Evolutionary conservation across 2,113 vertebrate species (phyloP), one percentile per base, ranked within the genome.

Genomic region (Prunella himalayana): DNA sequence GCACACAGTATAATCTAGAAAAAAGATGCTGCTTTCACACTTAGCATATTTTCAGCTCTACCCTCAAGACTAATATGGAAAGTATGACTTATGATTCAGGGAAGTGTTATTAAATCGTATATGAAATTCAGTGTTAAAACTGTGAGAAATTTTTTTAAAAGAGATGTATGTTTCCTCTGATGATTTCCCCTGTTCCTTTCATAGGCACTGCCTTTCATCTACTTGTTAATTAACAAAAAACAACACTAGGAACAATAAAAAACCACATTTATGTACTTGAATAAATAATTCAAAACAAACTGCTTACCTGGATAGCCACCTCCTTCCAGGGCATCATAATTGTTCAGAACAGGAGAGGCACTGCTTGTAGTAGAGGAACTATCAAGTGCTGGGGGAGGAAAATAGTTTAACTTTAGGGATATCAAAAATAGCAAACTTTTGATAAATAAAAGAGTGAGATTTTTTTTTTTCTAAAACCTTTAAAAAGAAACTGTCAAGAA

Each of bases 361-460:
- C 99, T 99, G 97, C 98, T 99, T 11, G 98, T 98, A 75, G 99
- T 99, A 64, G 99, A 99, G 13, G 99, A 99, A n/a, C 98, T 99
- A 95, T 99, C 99, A 49, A 98, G 98, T 50, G 99, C 99, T 99
- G 88, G 15, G 28, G 72, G 19, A 96, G 22, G 44, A 86, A 87
- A 84, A 71, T 18, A 73, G 20, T 53, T 71, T 63, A 82, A 72
- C 27, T n/a, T 69, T 15, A 54, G 72, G 15, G 92, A 16, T 61
- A 53, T 83, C 35, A 75, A 63, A 88, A 91, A 47, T 5, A 42
- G 24, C 13, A 82, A 23, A 2, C 19, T 51, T 47, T 57, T 45
- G 28, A 82, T 22, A 85, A 68, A 24, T 20, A 64, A 78, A 11
- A 88, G 30, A 69, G 16, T 63, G 10, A 78, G 15, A 30, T 9